A percentile compares a stretch with the other conserved stretches of the same genome.
phyloP scores from a whole-genome alignment of 2,113 vertebrate species.

The Otocyon megalotis region DNA sequence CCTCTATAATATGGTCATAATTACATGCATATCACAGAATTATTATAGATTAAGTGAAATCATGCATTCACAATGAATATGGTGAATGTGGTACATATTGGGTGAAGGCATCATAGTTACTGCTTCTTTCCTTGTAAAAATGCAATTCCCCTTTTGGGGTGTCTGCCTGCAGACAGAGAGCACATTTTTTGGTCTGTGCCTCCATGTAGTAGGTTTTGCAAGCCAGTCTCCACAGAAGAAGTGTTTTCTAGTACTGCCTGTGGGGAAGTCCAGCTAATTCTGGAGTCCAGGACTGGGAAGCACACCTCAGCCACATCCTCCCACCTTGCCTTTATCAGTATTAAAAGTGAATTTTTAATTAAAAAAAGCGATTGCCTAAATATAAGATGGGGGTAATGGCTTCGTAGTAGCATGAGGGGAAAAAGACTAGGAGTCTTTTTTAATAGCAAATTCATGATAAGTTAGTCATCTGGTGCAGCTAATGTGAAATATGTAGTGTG shows the following conservation, averaged over 20 bases:
- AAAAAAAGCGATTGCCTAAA: neutral
- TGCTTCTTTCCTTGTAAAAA: slow-evolving; percentile 39
- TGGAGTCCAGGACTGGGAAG: neutral
- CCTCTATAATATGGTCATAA: neutral
- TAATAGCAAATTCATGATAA: neutral
- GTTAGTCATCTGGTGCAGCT: neutral
- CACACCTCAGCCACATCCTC: neutral
- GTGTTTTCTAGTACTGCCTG: neutral
- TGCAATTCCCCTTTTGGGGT: neutral
- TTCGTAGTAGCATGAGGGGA: neutral
- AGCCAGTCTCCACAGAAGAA: neutral
- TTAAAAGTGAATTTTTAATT: neutral
- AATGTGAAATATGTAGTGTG: neutral
- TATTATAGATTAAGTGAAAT: neutral
- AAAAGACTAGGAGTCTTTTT: neutral
- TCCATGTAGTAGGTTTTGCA: neutral
- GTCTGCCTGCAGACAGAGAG: neutral
- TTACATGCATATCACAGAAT: neutral
- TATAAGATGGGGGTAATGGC: neutral
- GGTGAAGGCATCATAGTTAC: neutral
- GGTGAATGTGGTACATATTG: neutral
- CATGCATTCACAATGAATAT: neutral
- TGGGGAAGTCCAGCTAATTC: neutral
- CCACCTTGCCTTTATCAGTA: neutral
- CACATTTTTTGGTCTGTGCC: neutral